Base-by-base conservation (phyloP, 2,888 invertebrate species). In the Rhodophaea formosa region DNA sequence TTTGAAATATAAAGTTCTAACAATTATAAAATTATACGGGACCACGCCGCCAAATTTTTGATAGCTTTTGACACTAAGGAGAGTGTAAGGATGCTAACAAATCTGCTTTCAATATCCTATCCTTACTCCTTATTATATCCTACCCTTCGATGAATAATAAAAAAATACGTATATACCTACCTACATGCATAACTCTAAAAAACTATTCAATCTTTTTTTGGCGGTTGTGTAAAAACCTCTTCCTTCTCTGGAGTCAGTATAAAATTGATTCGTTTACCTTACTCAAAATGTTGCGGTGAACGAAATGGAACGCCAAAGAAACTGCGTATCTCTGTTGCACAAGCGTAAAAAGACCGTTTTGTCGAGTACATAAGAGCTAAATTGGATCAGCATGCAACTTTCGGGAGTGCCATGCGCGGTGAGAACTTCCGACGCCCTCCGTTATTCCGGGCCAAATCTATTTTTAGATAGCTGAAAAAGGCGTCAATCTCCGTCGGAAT, bases 391-490 rank as follows among this genome's bases (percentile, higher is more conserved):
- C 56, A 43, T 17, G 56, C 23, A 8, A 43, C 16, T 35, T 60
- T 47, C 56, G 61, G 63, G 51, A 17, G 58, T 58, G 62, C 60
- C 65, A 66, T 67, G 66, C 66, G 69, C 67, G 12, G 63, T 51
- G 63, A 59, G 57, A 35, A 45, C 55, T 47, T 47, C 59, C 58
- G 60, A 47, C 56, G 60, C 58, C 57, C 62, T 49, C 67, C 64
- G 61, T 60, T 58, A 60, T 62, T 65, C 69, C 70, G 62, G 69
- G 62, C 61, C 62, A 60, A 57, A 56, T 73, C 79, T 79, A 79
- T 79, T 78, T 80, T 75, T 79, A 79, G 79, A 71, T 57, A 66
- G 70, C 72, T 74, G 72, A 69, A 78, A 75, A 74, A 69, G 71
- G 68, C 71, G 64, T 68, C 68, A 68, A 68, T 64, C 64, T 62